Evolutionary conservation across 2,797 vertebrate species (phyloP).

Genomic region (Cryptoprocta ferox): DNA sequence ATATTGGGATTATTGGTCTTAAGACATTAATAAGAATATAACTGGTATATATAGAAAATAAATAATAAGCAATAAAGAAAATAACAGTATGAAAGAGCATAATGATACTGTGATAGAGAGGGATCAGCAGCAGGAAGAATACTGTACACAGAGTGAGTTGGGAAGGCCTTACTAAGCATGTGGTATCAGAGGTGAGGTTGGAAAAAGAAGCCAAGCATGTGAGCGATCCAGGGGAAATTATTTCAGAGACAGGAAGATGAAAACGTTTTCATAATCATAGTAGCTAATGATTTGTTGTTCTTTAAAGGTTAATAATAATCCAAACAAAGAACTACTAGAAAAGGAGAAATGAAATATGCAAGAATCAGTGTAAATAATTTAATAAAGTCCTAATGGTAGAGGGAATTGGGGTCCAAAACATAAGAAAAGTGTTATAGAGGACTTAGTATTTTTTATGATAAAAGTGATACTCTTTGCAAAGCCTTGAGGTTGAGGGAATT

Average conservation of each 20-base stretch:
- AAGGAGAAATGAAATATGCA: not conserved
- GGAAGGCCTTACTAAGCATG: not conserved
- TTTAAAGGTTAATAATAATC: slow-evolving; percentile 8
- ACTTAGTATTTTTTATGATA: not conserved
- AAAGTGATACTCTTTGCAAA: not conserved
- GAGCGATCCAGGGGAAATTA: not conserved
- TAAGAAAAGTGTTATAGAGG: not conserved
- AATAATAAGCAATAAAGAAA: not conserved
- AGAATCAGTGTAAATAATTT: not conserved
- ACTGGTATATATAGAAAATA: not conserved
- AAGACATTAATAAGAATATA: not conserved
- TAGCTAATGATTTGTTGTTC: not conserved
- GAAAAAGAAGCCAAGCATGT: not conserved
- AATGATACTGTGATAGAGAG: not conserved
- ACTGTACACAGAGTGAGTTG: not conserved
- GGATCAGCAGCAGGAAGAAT: not conserved
- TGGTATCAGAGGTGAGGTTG: not conserved
- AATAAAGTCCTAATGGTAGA: not conserved
- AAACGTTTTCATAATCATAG: not conserved
- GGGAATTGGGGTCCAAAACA: not conserved
- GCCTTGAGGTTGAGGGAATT: not conserved
- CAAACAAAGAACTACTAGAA: not conserved
- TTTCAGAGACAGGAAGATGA: not conserved
- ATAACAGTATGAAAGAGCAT: not conserved
- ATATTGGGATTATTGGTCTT: not conserved